Conservation (phyloP, 2,888 invertebrate species). For the Agapetus fuscipes region DNA sequence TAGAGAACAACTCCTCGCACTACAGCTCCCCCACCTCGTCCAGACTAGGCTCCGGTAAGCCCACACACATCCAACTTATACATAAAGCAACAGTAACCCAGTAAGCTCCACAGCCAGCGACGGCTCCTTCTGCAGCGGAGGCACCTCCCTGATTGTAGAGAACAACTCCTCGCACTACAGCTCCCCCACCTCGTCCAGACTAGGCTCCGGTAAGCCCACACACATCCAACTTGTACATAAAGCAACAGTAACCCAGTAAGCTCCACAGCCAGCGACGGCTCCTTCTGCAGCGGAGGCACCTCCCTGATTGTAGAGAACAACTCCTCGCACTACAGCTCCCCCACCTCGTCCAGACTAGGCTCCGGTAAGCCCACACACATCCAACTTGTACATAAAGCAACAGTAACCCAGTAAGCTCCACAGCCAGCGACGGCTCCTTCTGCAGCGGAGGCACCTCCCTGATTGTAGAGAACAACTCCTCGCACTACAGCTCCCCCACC, state of each 20-base stretch:
- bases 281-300: constrained; percentile 6
- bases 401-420: constrained; percentile 19
- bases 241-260: no score
- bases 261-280: constrained; percentile 18
- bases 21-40: constrained; percentile 5
- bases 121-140: constrained; percentile 8
- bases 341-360: background rate
- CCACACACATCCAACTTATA: no score
- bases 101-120: constrained; percentile 20
- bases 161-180: constrained; percentile 7
- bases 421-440: constrained; percentile 17
- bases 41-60: background rate
- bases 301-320: constrained; percentile 8
- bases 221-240: no score
- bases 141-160: constrained; percentile 8
- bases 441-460: constrained; percentile 6
- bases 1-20: constrained; percentile 7
- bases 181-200: constrained; percentile 1
- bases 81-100: no score
- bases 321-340: constrained; percentile 7
- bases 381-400: no score
- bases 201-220: background rate
- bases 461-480: constrained; percentile 7
- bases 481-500: constrained; percentile 7
- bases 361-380: no score